Evolutionary conservation across 1,140 invertebrate genomes (phyloP).

Genomic region (Cyphomyrmex costatus): DNA sequence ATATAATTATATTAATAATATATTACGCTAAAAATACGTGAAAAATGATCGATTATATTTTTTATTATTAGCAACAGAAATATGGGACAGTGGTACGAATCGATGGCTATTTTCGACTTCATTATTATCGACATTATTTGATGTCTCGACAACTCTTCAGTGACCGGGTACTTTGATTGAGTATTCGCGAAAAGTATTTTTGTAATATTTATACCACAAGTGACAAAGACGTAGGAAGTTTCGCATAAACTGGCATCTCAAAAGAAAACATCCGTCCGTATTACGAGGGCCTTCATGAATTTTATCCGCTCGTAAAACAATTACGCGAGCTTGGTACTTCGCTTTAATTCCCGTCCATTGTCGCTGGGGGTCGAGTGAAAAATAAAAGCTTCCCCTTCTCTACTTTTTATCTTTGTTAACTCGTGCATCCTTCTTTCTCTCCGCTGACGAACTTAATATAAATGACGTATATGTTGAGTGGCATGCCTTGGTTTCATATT

Average conservation of each 20-base stretch:
- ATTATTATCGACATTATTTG: slow-evolving; percentile 59
- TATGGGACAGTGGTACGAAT: slow-evolving; percentile 50
- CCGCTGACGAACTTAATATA: slow-evolving; percentile 16
- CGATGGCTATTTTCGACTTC: slow-evolving; percentile 55
- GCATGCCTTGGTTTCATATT: neutral
- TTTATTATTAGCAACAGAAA: slow-evolving; percentile 21
- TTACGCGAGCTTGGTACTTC: slow-evolving; percentile 68
- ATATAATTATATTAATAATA: no score
- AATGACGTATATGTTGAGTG: slow-evolving; percentile 1
- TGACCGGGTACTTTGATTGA: slow-evolving; percentile 20
- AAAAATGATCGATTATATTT: neutral
- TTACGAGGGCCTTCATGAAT: slow-evolving; percentile 63
- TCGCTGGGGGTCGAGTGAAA: slow-evolving; percentile 66
- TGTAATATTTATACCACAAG: slow-evolving; percentile 26
- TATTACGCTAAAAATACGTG: no score
- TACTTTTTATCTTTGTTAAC: slow-evolving; percentile 71
- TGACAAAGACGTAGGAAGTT: slow-evolving; percentile 29
- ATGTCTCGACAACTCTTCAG: slow-evolving; percentile 29
- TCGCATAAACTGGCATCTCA: slow-evolving; percentile 46
- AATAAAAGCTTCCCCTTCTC: slow-evolving; percentile 66
- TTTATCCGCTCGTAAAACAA: slow-evolving; percentile 76
- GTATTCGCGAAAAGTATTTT: slow-evolving; percentile 31
- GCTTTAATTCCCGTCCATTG: slow-evolving; percentile 74
- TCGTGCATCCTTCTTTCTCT: slow-evolving; percentile 37
- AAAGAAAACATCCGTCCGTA: slow-evolving; percentile 50